Conservation (phyloP, 2,113 vertebrate species). For the Ancistrus triradiatus region DNA sequence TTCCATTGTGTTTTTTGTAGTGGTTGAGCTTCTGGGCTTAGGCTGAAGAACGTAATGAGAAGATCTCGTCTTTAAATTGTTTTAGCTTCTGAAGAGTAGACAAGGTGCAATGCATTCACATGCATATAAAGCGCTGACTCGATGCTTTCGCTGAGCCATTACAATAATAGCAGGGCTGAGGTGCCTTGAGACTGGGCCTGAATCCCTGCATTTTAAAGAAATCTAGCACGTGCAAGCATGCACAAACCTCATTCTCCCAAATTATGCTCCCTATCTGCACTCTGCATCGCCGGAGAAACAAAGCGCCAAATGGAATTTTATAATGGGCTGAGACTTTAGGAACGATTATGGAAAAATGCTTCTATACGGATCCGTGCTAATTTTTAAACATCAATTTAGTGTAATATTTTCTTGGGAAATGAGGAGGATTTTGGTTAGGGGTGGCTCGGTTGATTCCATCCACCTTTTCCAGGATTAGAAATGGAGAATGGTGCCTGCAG, state of each 20-base stretch:
- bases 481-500: no score
- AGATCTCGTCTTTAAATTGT: not conserved
- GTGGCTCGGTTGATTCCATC: no score
- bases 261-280: conserved; percentile 59
- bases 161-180: conserved; percentile 63
- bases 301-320: not conserved
- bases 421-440: no score
- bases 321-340: conserved; percentile 4
- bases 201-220: conserved; percentile 55
- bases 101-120: conserved; percentile 15
- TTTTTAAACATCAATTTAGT: conserved; percentile 3
- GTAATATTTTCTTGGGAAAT: no score
- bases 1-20: conserved; percentile 5
- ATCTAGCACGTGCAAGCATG: conserved; percentile 50
- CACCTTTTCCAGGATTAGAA: no score
- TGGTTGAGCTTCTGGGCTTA: not conserved
- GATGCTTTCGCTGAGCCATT: conserved; percentile 41
- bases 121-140: conserved; percentile 46
- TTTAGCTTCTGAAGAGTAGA: conserved; percentile 17
- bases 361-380: not conserved
- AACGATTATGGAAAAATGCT: not conserved
- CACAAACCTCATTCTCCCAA: conserved; percentile 54
- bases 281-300: conserved; percentile 46
- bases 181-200: conserved; percentile 57
- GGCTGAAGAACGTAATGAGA: not conserved